Conservation (phyloP, 2,888 invertebrate species). For the Sesia bembeciformis region DNA sequence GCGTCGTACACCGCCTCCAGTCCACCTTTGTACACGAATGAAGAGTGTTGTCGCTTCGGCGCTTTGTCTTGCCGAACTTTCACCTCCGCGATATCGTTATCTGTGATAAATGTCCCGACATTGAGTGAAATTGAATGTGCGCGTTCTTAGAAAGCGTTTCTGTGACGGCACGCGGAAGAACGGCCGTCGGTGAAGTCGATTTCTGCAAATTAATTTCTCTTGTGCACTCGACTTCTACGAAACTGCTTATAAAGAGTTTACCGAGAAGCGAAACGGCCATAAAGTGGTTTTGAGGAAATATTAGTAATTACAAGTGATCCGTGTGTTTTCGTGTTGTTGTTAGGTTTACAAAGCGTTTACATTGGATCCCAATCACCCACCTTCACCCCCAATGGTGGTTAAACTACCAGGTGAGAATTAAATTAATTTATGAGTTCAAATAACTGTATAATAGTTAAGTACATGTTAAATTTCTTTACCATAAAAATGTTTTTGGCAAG, state of each 20-base stretch:
- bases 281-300: slow-evolving; percentile 72
- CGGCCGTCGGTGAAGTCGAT: slow-evolving; percentile 43
- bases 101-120: slow-evolving; percentile 57
- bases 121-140: slow-evolving; percentile 68
- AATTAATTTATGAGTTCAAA: no score
- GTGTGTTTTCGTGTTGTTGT: slow-evolving; percentile 64
- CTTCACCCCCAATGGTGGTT: slow-evolving; percentile 70
- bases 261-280: slow-evolving; percentile 64
- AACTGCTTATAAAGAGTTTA: slow-evolving; percentile 70
- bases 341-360: slow-evolving; percentile 57
- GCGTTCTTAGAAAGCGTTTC: slow-evolving; percentile 59
- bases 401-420: slow-evolving; percentile 63
- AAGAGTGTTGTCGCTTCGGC: slow-evolving; percentile 38
- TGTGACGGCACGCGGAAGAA: slow-evolving; percentile 47
- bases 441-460: no score
- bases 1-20: slow-evolving; percentile 25
- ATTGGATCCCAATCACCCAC: slow-evolving; percentile 68
- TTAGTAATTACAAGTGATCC: slow-evolving; percentile 61
- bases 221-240: slow-evolving; percentile 62
- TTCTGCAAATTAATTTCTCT: slow-evolving; percentile 72
- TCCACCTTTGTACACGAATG: slow-evolving; percentile 44
- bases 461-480: no score
- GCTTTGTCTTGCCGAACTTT: slow-evolving; percentile 52
- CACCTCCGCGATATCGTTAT: slow-evolving; percentile 65
- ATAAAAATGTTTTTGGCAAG: no score